Percentiles rank a stretch among this genome's conserved stretches.
These are phyloP conservation scores for Crioceris asparagi DNA, from an alignment of 2,888 invertebrate species.

Conservation along the genomic window DNA sequence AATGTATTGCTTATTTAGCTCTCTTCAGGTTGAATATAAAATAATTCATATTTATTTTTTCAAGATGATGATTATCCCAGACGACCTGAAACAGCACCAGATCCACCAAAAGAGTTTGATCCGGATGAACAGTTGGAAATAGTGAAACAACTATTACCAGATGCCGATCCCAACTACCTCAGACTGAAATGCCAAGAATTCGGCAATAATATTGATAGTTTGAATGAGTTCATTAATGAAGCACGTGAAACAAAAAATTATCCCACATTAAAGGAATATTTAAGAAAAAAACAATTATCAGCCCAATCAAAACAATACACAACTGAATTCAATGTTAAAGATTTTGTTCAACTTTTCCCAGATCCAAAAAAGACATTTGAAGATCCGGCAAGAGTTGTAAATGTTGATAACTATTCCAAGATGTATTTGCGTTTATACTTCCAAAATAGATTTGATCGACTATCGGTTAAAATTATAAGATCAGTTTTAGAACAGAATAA, in stretches of 20 bases:
- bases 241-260: constrained; percentile 24
- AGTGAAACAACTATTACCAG: constrained; percentile 25
- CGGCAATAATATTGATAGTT: constrained; percentile 16
- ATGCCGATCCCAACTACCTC: constrained; percentile 29
- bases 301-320: constrained; percentile 39
- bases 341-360: constrained; percentile 39
- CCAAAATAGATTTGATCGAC: constrained; percentile 18
- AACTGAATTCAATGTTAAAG: constrained; percentile 34
- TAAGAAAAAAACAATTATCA: no score
- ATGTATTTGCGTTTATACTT: constrained; percentile 17
- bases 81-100: no score
- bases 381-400: constrained; percentile 16
- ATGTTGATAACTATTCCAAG: constrained; percentile 4
- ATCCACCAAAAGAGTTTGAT: constrained; percentile 17
- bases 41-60: constrained; percentile 6
- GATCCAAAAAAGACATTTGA: constrained; percentile 32
- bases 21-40: no score
- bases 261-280: constrained; percentile 27
- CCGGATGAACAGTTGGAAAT: constrained; percentile 25
- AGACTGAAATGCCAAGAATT: constrained; percentile 19
- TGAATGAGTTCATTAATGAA: constrained; percentile 22
- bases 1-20: no score
- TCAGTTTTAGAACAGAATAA: constrained; percentile 1
- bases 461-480: constrained; percentile 14
- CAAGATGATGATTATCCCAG: constrained; percentile 23